A percentile compares a stretch with the other conserved stretches of the same genome.
phyloP scores from a whole-genome alignment of 2,113 vertebrate species.

The Clinocottus analis region DNA sequence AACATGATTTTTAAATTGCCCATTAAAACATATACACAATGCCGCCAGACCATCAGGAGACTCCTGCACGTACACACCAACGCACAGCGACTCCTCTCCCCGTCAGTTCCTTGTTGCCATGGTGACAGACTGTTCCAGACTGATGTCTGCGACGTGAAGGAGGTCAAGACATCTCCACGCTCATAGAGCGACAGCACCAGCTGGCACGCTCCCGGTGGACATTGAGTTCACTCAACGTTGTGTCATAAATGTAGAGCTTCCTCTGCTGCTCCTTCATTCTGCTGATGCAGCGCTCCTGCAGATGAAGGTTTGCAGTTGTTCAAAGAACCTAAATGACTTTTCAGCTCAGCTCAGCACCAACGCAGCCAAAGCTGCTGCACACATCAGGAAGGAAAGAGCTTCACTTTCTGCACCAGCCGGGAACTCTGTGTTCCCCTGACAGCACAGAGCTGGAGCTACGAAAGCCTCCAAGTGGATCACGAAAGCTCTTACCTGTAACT shows the following conservation, averaged over 20 bases:
- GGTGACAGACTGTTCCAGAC: slow-evolving; percentile 53
- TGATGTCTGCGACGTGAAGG: slow-evolving; percentile 18
- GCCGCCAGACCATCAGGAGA: not conserved
- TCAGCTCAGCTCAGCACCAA: slow-evolving; percentile 4
- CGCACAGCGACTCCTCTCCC: slow-evolving; percentile 12
- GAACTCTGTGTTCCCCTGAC: too few relatives aligned
- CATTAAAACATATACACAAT: not conserved
- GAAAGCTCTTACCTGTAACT: too few relatives aligned
- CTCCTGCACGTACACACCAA: not conserved
- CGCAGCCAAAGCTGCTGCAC: slow-evolving; percentile 5
- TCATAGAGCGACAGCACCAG: too few relatives aligned
- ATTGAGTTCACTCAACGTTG: too few relatives aligned
- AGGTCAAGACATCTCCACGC: slow-evolving; percentile 10
- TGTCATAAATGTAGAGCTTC: not conserved
- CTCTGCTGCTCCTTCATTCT: not conserved
- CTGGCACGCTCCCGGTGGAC: too few relatives aligned
- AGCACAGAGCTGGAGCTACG: too few relatives aligned
- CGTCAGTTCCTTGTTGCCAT: slow-evolving; percentile 53
- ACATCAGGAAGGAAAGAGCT: slow-evolving; percentile 6
- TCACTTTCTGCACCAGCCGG: slow-evolving; percentile 19
- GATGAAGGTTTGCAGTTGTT: too few relatives aligned
- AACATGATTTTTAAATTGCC: not conserved
- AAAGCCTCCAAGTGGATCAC: too few relatives aligned
- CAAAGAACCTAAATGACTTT: too few relatives aligned
- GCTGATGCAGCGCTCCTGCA: not conserved